Evolutionary conservation across 1,140 invertebrate genomes (phyloP).

Genomic region (Tetragnatha versicolor): DNA sequence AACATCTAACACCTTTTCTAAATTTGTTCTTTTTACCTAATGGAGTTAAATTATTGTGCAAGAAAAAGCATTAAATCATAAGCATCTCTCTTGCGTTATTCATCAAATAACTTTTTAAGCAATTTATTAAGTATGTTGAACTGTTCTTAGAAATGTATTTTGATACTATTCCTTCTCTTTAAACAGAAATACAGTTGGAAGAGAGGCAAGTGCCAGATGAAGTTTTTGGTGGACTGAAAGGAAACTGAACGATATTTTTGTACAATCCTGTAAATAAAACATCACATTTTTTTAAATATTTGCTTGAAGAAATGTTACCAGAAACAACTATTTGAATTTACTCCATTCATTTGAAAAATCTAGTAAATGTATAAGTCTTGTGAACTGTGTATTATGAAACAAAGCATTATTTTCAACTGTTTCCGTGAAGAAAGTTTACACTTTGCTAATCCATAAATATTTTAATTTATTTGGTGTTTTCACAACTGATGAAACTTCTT

Average conservation of each 20-base stretch:
- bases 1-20: neutral
- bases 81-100: neutral
- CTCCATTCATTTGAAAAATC: too few species aligned
- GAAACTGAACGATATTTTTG: neutral
- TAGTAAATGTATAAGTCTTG: too few species aligned
- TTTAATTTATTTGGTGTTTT: too few species aligned
- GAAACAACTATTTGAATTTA: too few species aligned
- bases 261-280: neutral
- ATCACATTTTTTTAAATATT: neutral
- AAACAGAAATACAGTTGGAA: slow-evolving; percentile 73
- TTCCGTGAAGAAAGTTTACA: too few species aligned
- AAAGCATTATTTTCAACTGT: too few species aligned
- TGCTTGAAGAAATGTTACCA: neutral
- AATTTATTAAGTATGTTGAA: too few species aligned
- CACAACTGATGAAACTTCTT: too few species aligned
- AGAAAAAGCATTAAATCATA: neutral
- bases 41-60: neutral
- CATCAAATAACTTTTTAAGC: neutral
- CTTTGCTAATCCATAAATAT: too few species aligned
- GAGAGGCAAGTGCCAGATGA: slow-evolving; percentile 57
- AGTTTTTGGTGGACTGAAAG: slow-evolving; percentile 57
- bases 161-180: slow-evolving; percentile 58
- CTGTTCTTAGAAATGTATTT: too few species aligned
- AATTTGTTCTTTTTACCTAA: neutral
- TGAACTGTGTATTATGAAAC: too few species aligned